phyloP scores from a whole-genome alignment of 2,113 vertebrate genomes.

The Kobus ellipsiprymnus region DNA sequence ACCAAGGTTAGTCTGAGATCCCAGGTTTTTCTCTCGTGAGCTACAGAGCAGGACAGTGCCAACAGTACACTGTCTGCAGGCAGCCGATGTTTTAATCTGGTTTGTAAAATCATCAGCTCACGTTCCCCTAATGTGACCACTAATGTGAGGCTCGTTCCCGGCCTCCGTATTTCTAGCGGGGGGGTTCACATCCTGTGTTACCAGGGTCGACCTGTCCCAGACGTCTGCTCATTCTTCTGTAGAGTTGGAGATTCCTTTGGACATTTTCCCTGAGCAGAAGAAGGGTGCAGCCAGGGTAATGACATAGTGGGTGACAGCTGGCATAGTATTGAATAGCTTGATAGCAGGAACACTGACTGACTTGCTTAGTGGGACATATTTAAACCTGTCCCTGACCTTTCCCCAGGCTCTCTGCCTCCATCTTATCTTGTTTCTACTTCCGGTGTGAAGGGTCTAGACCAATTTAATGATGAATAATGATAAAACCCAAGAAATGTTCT shows the following conservation, averaged over 20 bases:
- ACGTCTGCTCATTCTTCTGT: neutral
- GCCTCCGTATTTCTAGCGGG: neutral
- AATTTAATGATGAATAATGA: neutral
- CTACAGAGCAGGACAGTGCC: accelerated
- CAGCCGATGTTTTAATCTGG: accelerated
- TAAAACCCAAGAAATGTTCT: neutral
- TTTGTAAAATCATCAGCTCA: neutral
- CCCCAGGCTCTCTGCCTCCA: neutral
- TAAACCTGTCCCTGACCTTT: neutral
- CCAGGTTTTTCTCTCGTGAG: accelerated
- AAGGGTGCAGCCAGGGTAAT: neutral
- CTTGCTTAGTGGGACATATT: neutral
- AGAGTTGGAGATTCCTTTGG: neutral
- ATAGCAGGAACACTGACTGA: neutral
- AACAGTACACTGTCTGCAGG: accelerated
- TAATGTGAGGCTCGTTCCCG: accelerated
- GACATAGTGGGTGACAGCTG: neutral
- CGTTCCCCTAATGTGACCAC: neutral
- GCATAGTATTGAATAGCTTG: neutral
- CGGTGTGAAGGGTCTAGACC: neutral
- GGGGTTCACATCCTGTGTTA: neutral
- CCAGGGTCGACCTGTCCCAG: neutral
- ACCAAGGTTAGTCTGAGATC: neutral
- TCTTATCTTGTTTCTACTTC: neutral
- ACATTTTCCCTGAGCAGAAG: neutral